Conservation (phyloP, 2,113 vertebrate species). For the Ammodytes dubius region DNA sequence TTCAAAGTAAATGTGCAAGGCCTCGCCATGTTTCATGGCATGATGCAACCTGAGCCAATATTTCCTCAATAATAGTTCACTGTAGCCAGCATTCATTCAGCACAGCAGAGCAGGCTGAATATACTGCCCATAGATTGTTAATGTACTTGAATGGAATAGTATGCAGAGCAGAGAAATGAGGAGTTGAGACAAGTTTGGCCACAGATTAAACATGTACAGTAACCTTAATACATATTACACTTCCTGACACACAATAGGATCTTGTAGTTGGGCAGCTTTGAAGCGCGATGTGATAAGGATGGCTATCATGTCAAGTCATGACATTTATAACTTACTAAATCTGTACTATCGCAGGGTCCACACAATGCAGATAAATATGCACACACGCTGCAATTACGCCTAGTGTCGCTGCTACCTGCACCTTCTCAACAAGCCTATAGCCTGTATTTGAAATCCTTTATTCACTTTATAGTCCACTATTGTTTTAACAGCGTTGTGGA, state of each 20-base stretch:
- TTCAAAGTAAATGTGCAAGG: conserved; percentile 49
- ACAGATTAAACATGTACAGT: background rate
- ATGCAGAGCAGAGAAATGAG: conserved; percentile 1
- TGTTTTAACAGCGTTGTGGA: background rate
- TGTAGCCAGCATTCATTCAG: conserved; percentile 39
- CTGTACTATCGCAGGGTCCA: background rate
- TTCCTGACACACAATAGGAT: background rate
- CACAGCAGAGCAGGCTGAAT: conserved; percentile 25
- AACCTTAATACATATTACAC: background rate
- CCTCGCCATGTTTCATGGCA: conserved; percentile 38
- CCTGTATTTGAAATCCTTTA: background rate
- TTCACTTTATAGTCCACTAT: background rate
- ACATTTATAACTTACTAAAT: background rate
- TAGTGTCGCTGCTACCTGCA: background rate
- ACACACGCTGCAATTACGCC: background rate
- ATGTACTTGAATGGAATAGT: background rate
- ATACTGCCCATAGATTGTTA: conserved; percentile 3
- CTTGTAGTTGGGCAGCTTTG: background rate
- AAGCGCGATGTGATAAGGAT: background rate
- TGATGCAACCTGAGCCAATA: conserved; percentile 76
- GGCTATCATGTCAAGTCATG: background rate
- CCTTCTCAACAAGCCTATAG: background rate
- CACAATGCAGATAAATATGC: background rate
- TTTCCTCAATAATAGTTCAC: conserved; percentile 46
- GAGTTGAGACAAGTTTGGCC: conserved; percentile 10